Percentiles rank a stretch among this genome's conserved stretches.
Conservation (phyloP, 2,888 invertebrate genomes). For the Herminia tarsipennalis region DNA sequence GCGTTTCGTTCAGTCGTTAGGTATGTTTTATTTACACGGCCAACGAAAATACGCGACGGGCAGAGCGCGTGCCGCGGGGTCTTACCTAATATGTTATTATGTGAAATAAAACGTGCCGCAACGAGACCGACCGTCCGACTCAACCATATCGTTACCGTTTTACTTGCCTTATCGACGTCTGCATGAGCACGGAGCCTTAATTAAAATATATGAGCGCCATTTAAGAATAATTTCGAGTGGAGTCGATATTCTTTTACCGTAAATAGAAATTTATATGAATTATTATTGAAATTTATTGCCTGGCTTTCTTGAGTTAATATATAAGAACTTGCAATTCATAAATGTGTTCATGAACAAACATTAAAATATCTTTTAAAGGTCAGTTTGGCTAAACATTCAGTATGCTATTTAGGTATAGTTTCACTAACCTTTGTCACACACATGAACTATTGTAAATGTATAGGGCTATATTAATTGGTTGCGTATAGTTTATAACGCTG, state of each 20-base stretch:
- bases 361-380: neutral
- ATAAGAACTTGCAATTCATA: constrained; percentile 7
- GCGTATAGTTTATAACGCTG: neutral
- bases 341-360: neutral
- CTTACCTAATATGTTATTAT: constrained; percentile 79
- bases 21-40: constrained; percentile 75
- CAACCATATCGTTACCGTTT: constrained; percentile 55
- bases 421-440: too few relatives aligned
- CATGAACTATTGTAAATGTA: neutral
- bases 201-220: constrained; percentile 79
- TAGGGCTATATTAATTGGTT: neutral
- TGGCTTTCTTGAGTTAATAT: constrained; percentile 6
- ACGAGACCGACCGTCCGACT: constrained; percentile 51
- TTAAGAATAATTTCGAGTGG: constrained; percentile 69
- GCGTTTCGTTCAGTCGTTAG: constrained; percentile 64
- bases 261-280: constrained; percentile 67
- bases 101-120: constrained; percentile 75
- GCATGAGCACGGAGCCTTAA: constrained; percentile 72
- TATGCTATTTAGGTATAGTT: too few relatives aligned
- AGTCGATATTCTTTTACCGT: constrained; percentile 59
- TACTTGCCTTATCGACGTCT: constrained; percentile 70
- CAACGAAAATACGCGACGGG: constrained; percentile 59
- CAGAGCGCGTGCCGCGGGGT: constrained; percentile 59
- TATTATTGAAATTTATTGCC: constrained; percentile 60
- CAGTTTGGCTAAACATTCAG: too few relatives aligned